These are phyloP conservation scores for Nymphalis c-album DNA, from an alignment of 2,888 invertebrate genomes.

Conservation along the genomic window DNA sequence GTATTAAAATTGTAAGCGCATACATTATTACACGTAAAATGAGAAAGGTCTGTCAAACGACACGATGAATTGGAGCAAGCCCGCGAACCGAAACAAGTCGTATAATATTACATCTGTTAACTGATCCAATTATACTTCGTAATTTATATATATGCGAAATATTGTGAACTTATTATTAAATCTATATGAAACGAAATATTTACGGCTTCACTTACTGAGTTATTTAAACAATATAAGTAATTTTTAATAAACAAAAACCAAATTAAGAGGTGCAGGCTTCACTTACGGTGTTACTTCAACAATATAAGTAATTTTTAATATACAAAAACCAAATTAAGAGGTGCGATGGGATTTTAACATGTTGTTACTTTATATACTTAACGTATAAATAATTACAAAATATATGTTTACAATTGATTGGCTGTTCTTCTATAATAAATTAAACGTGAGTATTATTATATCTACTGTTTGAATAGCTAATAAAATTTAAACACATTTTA, in stretches of 20 bases:
- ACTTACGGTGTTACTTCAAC: not conserved
- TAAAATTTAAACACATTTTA: not conserved
- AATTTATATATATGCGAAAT: constrained; percentile 44
- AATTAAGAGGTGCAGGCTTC: not conserved
- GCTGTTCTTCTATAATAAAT: too few relatives aligned
- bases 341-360: too few relatives aligned
- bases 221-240: not conserved
- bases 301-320: not conserved
- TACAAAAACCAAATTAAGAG: too few relatives aligned
- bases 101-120: constrained; percentile 72
- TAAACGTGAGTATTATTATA: too few relatives aligned
- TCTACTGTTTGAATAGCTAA: not conserved
- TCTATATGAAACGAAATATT: constrained; percentile 7
- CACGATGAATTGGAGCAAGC: constrained; percentile 73
- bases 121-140: constrained; percentile 66
- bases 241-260: not conserved
- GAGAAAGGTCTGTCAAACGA: constrained; percentile 78
- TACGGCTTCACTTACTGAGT: not conserved
- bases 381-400: too few relatives aligned
- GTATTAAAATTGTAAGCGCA: constrained; percentile 17
- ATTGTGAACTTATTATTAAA: constrained; percentile 22
- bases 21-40: constrained; percentile 59
- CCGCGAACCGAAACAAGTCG: constrained; percentile 72
- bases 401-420: too few relatives aligned
- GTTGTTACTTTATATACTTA: too few relatives aligned